phyloP scores from a whole-genome alignment of 2,888 invertebrate genomes.

The Xanthorhoe designata region DNA sequence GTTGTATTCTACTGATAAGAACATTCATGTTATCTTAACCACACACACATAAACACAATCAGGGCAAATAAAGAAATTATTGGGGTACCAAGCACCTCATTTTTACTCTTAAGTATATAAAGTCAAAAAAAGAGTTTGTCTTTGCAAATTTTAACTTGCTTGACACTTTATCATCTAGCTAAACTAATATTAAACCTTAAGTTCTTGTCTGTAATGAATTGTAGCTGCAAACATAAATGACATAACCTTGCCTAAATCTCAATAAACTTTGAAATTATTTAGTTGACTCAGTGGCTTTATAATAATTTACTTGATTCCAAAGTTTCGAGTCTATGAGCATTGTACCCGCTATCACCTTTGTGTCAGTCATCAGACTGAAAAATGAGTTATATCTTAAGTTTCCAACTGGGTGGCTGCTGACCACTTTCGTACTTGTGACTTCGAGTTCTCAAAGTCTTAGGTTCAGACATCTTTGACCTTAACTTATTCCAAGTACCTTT shows the following conservation, averaged over 20 bases:
- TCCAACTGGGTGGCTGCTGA: slow-evolving; percentile 8
- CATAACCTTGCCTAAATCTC: not conserved
- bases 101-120: too few species aligned
- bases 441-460: slow-evolving; percentile 9
- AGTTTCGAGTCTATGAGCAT: slow-evolving; percentile 5
- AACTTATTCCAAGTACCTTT: not conserved
- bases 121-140: too few species aligned
- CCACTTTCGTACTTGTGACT: slow-evolving; percentile 16
- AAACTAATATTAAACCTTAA: not conserved
- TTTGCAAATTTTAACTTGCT: too few species aligned
- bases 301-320: not conserved
- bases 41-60: too few species aligned
- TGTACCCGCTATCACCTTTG: slow-evolving; percentile 6
- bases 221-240: not conserved
- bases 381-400: slow-evolving; percentile 7
- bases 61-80: too few species aligned
- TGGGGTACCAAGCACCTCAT: too few species aligned
- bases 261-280: slow-evolving; percentile 8
- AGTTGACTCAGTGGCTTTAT: not conserved
- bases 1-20: too few species aligned
- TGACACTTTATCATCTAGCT: not conserved
- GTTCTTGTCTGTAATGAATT: not conserved
- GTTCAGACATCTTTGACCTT: slow-evolving; percentile 9
- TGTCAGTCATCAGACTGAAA: slow-evolving; percentile 14
- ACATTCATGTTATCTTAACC: too few species aligned